Evolutionary conservation across 2,888 invertebrate species (phyloP).

Genomic region (Coecobrya sp.): DNA sequence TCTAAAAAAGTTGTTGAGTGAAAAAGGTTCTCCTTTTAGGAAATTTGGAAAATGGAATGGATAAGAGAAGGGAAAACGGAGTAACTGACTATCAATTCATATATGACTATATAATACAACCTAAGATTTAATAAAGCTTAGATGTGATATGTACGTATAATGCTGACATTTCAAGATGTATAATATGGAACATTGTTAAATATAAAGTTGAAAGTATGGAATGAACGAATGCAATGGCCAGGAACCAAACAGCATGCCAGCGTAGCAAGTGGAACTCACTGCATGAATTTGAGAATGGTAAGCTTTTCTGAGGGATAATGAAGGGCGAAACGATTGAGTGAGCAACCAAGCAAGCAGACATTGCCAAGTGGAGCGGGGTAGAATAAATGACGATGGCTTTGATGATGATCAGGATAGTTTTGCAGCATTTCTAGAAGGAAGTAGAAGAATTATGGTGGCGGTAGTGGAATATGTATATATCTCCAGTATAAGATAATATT

Average conservation of each 20-base stretch:
- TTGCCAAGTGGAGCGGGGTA: conserved; percentile 40
- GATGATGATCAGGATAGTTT: conserved; percentile 22
- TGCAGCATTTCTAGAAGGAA: conserved; percentile 55
- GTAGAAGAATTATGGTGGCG: conserved; percentile 29
- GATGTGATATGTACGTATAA: conserved; percentile 3
- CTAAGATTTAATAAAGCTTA: too few species aligned
- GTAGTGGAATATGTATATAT: neutral
- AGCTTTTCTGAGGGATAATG: conserved; percentile 52
- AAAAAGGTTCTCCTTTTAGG: conserved; percentile 33
- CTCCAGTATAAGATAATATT: neutral
- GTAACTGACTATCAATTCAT: neutral
- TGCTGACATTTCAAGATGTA: too few species aligned
- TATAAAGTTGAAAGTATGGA: neutral
- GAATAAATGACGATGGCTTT: conserved; percentile 17
- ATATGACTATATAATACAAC: neutral
- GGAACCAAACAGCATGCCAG: neutral
- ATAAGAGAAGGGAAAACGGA: neutral
- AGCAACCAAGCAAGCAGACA: conserved; percentile 45
- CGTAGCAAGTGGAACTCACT: conserved; percentile 10
- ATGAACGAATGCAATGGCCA: conserved; percentile 23
- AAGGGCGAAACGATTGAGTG: conserved; percentile 70
- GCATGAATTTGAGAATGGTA: neutral
- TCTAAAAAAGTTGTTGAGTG: conserved; percentile 53
- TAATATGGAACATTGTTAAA: conserved; percentile 1
- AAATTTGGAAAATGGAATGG: conserved; percentile 50